Evolutionary conservation across 2,113 vertebrate genomes (phyloP), one percentile per base, ranked within the genome.

Genomic region (Lipophrys pholis): DNA sequence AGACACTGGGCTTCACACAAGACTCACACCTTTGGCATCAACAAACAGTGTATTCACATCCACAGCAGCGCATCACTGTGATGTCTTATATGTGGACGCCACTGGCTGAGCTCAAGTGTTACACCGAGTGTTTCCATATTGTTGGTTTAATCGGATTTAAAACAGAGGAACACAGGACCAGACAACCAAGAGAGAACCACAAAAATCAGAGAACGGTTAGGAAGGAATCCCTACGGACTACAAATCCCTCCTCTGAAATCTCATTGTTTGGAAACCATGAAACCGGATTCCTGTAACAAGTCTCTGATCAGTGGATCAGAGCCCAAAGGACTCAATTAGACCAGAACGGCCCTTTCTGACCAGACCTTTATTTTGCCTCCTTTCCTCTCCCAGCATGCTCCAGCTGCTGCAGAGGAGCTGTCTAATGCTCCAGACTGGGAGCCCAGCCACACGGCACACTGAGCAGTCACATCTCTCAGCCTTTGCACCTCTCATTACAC

Each of bases 301-400:
- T 87, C 90, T 93, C 91, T 94, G 92, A 94, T 95, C 93, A 92
- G 90, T 82, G 72, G 91, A 86, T 72, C 81, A 70, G 17, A 76
- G 80, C 94, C 92, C 94, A 92, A 87, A 95, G 94, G 93, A 93
- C 92, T 94, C 90, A 94, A 94, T 95, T 95, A 94, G 89, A 93
- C 84, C 83, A 91, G 89, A 69, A 83, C 89, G 82, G 85, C 91
- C 87, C 90, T 93, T 89, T 90, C 81, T 92, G 86, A 81, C 80
- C 85, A 42, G 76, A 41, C 69, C 78, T 87, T 86, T 88, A 84
- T 81, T 89, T 78, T 58, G 58, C 72, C 67, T 81, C 74, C 76
- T 83, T 82, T 50, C 63, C 62, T 60, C 83, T 79, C 80, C 73
- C 73, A 65, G 77, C 87, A 78, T 85, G 78, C 73, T 82, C 52